A percentile compares a stretch with the other conserved stretches of the same genome.
Conservation (phyloP, 1,140 invertebrate genomes). For the Drosophila melanogaster region DNA sequence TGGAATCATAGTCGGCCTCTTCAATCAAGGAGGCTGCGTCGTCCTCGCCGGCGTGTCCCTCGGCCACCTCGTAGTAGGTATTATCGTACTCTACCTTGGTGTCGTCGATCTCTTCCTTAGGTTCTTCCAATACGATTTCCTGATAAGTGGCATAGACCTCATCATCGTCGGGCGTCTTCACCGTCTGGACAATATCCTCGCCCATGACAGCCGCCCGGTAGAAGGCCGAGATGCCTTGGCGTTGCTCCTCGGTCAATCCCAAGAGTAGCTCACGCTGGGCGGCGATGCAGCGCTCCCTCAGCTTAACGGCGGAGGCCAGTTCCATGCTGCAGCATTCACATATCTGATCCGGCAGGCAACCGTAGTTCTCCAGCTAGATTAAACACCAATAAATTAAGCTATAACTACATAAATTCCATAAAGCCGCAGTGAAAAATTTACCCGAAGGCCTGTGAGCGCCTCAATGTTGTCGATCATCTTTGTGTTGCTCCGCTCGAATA, state of each 20-base stretch:
- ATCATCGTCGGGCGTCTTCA: conserved; percentile 18
- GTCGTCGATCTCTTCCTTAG: conserved; percentile 33
- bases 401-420: neutral
- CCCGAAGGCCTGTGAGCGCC: conserved; percentile 58
- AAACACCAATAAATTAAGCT: neutral
- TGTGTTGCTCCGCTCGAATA: conserved; percentile 62
- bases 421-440: conserved; percentile 25
- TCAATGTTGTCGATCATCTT: conserved; percentile 63
- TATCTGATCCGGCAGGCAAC: conserved; percentile 59
- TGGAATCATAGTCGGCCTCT: conserved; percentile 64
- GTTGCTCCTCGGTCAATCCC: conserved; percentile 51
- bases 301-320: conserved; percentile 42
- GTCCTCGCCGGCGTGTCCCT: conserved; percentile 50
- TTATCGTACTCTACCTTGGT: conserved; percentile 59
- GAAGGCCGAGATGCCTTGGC: conserved; percentile 18
- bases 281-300: conserved; percentile 65
- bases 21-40: conserved; percentile 53
- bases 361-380: conserved; percentile 48
- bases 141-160: conserved; percentile 18
- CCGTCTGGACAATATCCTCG: conserved; percentile 10
- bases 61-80: conserved; percentile 32
- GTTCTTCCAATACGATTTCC: conserved; percentile 40
- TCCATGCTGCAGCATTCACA: conserved; percentile 70
- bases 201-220: conserved; percentile 35
- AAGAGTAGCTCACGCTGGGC: conserved; percentile 55